A percentile compares a stretch with the other conserved stretches of the same genome.
These are phyloP conservation scores for Carassius auratus DNA, from an alignment of 2,113 vertebrate species.

Conservation along the genomic window DNA sequence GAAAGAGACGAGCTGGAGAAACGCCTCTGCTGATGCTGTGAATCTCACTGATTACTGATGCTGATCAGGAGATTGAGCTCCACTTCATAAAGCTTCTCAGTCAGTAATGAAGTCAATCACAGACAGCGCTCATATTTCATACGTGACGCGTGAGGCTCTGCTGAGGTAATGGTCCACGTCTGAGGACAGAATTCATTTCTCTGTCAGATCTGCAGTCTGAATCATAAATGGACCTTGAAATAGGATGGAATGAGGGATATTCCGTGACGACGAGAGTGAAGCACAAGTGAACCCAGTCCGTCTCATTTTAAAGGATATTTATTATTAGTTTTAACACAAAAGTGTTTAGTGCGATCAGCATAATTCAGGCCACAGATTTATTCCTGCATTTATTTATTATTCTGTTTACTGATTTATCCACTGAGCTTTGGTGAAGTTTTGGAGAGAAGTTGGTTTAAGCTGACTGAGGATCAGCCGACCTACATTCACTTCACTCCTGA, in stretches of 20 bases:
- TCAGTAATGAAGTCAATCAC: constrained; percentile 47
- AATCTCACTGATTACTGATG: neutral
- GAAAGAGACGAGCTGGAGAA: neutral
- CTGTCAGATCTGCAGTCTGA: constrained; percentile 53
- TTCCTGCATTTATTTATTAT: neutral
- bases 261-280: neutral
- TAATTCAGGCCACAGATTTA: neutral
- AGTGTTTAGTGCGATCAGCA: neutral
- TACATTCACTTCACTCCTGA: neutral
- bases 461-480: too few relatives aligned
- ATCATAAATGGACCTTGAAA: constrained; percentile 58
- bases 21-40: constrained; percentile 12
- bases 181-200: constrained; percentile 51
- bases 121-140: constrained; percentile 49
- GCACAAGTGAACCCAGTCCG: constrained; percentile 11
- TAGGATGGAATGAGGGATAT: constrained; percentile 51
- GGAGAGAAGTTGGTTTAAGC: neutral
- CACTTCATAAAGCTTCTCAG: neutral
- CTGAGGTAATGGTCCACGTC: constrained; percentile 30
- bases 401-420: neutral
- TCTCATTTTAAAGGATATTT: constrained; percentile 27
- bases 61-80: constrained; percentile 39
- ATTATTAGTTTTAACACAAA: constrained; percentile 3
- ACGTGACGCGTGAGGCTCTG: neutral
- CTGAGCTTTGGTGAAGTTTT: neutral